phyloP scores from a whole-genome alignment of 2,888 invertebrate species.

The Apotomis turbidana region DNA sequence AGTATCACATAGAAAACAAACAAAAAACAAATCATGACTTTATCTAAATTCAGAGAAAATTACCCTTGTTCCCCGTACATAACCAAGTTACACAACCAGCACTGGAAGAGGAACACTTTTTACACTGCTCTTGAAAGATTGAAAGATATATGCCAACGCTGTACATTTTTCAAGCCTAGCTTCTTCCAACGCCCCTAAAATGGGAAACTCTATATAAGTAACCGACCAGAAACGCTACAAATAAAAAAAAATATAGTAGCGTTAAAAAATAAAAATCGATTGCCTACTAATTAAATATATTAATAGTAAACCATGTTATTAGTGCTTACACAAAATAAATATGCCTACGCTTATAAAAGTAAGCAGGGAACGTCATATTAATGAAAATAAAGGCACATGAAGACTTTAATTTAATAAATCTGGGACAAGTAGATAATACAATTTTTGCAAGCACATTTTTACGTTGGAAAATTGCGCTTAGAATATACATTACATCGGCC shows the following conservation, averaged over 20 bases:
- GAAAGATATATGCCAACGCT: not conserved
- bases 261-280: not conserved
- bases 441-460: not conserved
- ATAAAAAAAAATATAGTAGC: not conserved
- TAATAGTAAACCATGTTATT: too few relatives aligned
- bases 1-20: too few relatives aligned
- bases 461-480: not conserved
- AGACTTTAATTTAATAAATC: not conserved
- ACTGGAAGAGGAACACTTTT: too few relatives aligned
- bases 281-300: not conserved
- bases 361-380: not conserved
- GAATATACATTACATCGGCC: not conserved
- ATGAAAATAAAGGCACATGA: not conserved
- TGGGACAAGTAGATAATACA: not conserved
- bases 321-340: too few relatives aligned
- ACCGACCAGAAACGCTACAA: slow-evolving; percentile 2
- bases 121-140: too few relatives aligned
- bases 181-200: slow-evolving; percentile 20
- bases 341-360: too few relatives aligned
- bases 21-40: too few relatives aligned
- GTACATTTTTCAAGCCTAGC: not conserved
- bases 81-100: too few relatives aligned
- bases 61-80: too few relatives aligned
- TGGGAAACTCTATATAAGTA: slow-evolving; percentile 26
- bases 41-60: too few relatives aligned